Conservation (phyloP, 2,888 invertebrate species). For the Dolichopus griseipennis region DNA sequence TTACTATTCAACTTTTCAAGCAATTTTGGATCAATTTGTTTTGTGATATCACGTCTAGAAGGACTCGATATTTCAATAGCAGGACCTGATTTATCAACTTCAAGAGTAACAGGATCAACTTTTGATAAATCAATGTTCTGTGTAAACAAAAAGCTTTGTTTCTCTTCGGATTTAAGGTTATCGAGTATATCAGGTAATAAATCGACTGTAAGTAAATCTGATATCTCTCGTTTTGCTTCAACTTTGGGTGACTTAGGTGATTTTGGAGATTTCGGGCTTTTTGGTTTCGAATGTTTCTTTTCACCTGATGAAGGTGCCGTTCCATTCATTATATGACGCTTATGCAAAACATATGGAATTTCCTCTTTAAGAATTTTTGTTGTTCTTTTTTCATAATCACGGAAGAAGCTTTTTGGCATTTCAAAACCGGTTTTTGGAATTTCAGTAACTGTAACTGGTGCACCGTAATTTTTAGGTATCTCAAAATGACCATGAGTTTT, state of each 20-base stretch:
- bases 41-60: constrained; percentile 57
- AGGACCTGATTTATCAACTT: constrained; percentile 55
- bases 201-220: constrained; percentile 25
- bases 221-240: constrained; percentile 26
- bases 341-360: constrained; percentile 76
- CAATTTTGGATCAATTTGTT: constrained; percentile 57
- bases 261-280: constrained; percentile 57
- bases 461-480: constrained; percentile 47
- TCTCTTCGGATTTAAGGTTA: constrained; percentile 43
- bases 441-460: constrained; percentile 43
- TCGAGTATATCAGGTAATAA: constrained; percentile 51
- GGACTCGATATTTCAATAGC: constrained; percentile 57
- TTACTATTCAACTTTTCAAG: constrained; percentile 63
- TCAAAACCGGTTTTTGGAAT: constrained; percentile 59
- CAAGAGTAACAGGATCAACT: constrained; percentile 62
- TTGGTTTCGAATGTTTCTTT: constrained; percentile 49
- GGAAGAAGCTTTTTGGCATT: constrained; percentile 63
- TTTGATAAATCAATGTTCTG: constrained; percentile 68
- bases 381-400: constrained; percentile 54
- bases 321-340: constrained; percentile 77
- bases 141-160: constrained; percentile 58
- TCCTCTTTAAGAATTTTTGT: constrained; percentile 51
- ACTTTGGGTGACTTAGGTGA: constrained; percentile 54
- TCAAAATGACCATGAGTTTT: constrained; percentile 64
- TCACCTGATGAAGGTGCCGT: constrained; percentile 54